Conservation (phyloP, 2,888 invertebrate species). For the Erebia palarica region DNA sequence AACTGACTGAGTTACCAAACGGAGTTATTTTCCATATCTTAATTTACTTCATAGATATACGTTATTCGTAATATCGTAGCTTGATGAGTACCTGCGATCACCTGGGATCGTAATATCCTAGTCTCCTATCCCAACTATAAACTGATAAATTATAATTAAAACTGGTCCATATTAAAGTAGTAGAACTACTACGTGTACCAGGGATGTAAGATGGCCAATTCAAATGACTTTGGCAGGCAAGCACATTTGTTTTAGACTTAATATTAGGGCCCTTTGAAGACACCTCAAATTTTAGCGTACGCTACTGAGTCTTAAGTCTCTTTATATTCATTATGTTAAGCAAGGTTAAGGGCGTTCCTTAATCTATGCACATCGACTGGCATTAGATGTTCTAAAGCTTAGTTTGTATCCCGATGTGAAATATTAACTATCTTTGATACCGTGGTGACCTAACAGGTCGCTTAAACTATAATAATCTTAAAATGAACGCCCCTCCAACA, state of each 20-base stretch:
- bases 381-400: background rate
- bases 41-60: no score
- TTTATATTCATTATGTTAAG: no score
- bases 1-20: background rate
- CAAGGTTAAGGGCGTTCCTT: no score
- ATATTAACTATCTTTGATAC: no score
- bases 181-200: background rate
- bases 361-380: background rate
- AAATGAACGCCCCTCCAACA: no score
- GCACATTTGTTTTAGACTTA: conserved; percentile 29
- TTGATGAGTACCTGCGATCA: background rate
- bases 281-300: no score
- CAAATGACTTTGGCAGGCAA: conserved; percentile 22
- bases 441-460: no score
- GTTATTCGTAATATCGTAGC: background rate
- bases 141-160: background rate
- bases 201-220: conserved; percentile 4
- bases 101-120: background rate
- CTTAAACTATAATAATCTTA: no score
- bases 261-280: conserved; percentile 13
- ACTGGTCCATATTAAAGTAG: background rate
- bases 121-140: background rate
- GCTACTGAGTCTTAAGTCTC: no score
- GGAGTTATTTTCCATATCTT: background rate
- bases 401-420: no score